Base-by-base conservation (phyloP, 2,113 vertebrate species). In the Thunnus maccoyii region DNA sequence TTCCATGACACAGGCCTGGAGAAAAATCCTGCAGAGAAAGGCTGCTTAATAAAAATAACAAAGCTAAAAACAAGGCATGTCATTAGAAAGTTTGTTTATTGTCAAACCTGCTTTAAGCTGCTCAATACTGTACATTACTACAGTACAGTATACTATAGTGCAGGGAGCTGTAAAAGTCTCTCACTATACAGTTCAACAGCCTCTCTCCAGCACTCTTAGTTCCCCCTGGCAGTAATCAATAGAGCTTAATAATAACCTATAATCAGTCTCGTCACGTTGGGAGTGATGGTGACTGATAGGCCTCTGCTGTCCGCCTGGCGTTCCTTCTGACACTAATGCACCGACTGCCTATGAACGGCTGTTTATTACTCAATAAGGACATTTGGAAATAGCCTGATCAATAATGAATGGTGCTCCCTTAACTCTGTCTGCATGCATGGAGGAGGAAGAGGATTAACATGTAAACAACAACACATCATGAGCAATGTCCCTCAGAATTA, bases 341-440 rank as follows among this genome's bases (percentile, higher is more conserved):
- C 91, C 8, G 51, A 80, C 88, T 84, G 82, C 89, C 84, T 79
- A 65, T 89, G 84, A 89, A 88, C 25, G 69, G 89, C 92, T 94
- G 91, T 95, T 94, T 94, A 95, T 93, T 92, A 92, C 90, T 89
- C 90, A 92, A 87, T 93, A 91, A 94, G 84, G 86, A 87, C 83
- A 84, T 86, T 83, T 91, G 82, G 79, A 92, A 83, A 90, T 79
- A 74, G 90, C 87, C 78, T 86, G 83, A 92, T 95, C 91, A 94
- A 94, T 94, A 93, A 93, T 94, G 60, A 56, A 94, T 94, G 90
- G 58, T 36, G 84, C 80, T 89, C 86, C 78, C 72, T 91, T 92
- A 90, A 92, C 88, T 85, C 83, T 64, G 81, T 68, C 61, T 87
- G 85, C 56, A 68, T 72, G 80, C 83, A 82, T 76, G 67, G 36